Evolutionary conservation across 2,888 invertebrate species (phyloP).

Genomic region (Yponomeuta malinellus): DNA sequence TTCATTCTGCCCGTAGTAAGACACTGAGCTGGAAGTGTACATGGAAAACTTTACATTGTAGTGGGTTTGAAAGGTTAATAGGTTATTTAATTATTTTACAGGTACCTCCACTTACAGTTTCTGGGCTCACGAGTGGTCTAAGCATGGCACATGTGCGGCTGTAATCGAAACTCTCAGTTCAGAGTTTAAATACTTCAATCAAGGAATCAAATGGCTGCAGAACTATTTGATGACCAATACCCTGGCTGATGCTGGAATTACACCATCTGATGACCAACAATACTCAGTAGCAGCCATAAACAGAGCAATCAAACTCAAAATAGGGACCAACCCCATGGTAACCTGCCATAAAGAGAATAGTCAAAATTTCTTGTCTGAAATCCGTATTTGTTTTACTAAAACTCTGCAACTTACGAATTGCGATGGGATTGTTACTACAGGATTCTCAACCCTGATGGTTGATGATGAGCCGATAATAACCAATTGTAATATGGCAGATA

Average conservation of each 20-base stretch:
- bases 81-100: slow-evolving; percentile 26
- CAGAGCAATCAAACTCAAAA: slow-evolving; percentile 59
- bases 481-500: slow-evolving; percentile 73
- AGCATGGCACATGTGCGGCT: slow-evolving; percentile 88
- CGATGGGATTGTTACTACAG: slow-evolving; percentile 61
- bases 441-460: slow-evolving; percentile 6
- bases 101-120: slow-evolving; percentile 68
- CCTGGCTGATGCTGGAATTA: slow-evolving; percentile 71
- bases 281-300: slow-evolving; percentile 36
- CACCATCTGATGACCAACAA: slow-evolving; percentile 45
- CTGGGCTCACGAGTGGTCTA: slow-evolving; percentile 89
- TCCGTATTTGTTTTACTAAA: slow-evolving; percentile 85
- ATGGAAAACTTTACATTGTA: too few species aligned
- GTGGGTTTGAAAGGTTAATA: too few species aligned
- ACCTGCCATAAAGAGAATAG: slow-evolving; percentile 78
- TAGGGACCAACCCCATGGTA: slow-evolving; percentile 78
- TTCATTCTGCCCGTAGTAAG: too few species aligned
- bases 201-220: slow-evolving; percentile 77
- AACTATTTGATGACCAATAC: slow-evolving; percentile 78
- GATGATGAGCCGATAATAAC: slow-evolving; percentile 65
- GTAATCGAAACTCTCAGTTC: slow-evolving; percentile 70
- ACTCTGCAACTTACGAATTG: slow-evolving; percentile 79
- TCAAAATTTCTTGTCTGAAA: slow-evolving; percentile 79
- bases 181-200: slow-evolving; percentile 81
- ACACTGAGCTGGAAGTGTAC: too few species aligned